Evolutionary conservation across 2,888 invertebrate species (phyloP), one percentile per base, ranked within the genome.

Genomic region (Apoda limacodes): DNA sequence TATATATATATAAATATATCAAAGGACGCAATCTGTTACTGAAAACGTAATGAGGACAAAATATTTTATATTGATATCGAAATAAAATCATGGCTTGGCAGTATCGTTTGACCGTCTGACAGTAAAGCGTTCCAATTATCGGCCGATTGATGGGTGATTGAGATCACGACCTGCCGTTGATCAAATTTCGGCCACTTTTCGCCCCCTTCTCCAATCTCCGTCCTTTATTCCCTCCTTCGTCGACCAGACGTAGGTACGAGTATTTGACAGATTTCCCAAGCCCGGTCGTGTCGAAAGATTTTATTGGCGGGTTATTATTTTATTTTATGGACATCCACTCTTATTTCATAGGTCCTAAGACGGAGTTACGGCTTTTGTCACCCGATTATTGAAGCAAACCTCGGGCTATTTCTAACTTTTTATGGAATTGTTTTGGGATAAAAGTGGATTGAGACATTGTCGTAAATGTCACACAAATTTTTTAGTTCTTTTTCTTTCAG

Each of bases 221-320:
- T 47, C 48, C 48, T 55, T 58, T 52, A 55, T 52, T 50, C 48
- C 40, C 38, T 39, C 28, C 32, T 31, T 28, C 46, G 44, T 38
- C 51, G 50, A 46, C 49, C 58, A 59, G 60, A 62, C 63, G 55
- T 61, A n/a, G n/a, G n/a, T n/a, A n/a, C n/a, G n/a, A n/a, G n/a
- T n/a, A 64, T 72, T 69, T 75, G 78, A 76, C 74, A 75, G 71
- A 72, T 74, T 68, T 60, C 54, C 61, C 58, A 51, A 59, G 56
- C 54, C 56, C 54, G 45, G 39, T 33, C 52, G 44, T 54, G 46
- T 43, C 45, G 56, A 64, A 58, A 60, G 62, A 67, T 75, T 78
- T 76, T 76, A 76, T 76, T 72, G 74, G 65, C 65, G 69, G 63
- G 66, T 75, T 80, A 78, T 76, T 76, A 76, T 76, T 78, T 76